Percentiles rank a stretch among this genome's conserved stretches.
phyloP scores from a whole-genome alignment of 2,888 invertebrate genomes.

The Seira sanloemensis region DNA sequence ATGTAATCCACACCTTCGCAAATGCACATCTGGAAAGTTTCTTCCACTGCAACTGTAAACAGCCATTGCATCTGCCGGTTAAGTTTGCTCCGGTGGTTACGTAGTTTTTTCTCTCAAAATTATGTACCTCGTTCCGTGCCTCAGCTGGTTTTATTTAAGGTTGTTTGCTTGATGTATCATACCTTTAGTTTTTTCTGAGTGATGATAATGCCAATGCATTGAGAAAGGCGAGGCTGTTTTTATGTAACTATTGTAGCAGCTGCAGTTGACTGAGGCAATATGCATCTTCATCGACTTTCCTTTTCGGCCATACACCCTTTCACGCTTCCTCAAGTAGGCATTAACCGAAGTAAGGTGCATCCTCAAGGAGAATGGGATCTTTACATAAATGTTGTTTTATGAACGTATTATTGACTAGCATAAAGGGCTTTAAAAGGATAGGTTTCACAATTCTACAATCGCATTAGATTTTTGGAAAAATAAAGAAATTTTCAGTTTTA shows the following conservation, averaged over 20 bases:
- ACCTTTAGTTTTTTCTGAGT: neutral
- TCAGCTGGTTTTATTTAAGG: neutral
- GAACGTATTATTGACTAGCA: no score
- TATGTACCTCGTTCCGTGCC: no score
- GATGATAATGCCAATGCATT: slow-evolving; percentile 28
- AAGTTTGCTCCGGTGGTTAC: slow-evolving; percentile 8
- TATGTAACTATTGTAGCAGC: slow-evolving; percentile 38
- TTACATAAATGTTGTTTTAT: no score
- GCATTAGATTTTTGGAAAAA: no score
- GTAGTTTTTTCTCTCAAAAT: no score
- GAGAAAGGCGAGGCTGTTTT: slow-evolving; percentile 14
- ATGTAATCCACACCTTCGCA: no score
- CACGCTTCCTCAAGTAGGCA: no score
- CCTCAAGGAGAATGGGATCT: no score
- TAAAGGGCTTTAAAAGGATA: no score
- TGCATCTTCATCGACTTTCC: slow-evolving; percentile 26
- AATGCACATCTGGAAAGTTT: neutral
- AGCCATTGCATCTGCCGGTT: slow-evolving; percentile 33
- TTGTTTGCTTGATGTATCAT: neutral
- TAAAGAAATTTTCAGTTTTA: neutral
- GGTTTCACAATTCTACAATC: no score
- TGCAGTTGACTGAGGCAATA: slow-evolving; percentile 37
- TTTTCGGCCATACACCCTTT: slow-evolving; percentile 18
- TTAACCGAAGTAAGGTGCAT: no score
- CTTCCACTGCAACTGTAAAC: slow-evolving; percentile 12